phyloP scores from a whole-genome alignment of 2,888 invertebrate species.

The Agrochola litura region DNA sequence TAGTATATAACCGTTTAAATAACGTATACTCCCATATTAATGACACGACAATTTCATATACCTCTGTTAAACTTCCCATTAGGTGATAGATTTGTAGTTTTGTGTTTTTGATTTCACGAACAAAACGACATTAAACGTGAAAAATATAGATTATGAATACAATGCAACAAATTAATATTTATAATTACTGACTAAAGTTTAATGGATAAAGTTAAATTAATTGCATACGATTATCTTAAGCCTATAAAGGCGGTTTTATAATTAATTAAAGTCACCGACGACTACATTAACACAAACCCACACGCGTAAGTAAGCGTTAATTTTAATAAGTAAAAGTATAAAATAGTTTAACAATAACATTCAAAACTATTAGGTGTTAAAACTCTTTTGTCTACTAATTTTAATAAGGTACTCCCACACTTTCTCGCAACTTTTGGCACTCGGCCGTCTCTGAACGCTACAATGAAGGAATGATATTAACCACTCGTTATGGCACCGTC shows the following conservation, averaged over 20 bases:
- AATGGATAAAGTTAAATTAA: conserved; percentile 71
- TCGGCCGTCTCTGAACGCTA: conserved; percentile 79
- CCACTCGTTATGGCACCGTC: conserved; percentile 57
- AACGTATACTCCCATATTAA: conserved; percentile 45
- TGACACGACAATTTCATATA: conserved; percentile 54
- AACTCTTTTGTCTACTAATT: conserved; percentile 71
- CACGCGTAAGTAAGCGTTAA: conserved; percentile 84
- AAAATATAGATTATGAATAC: conserved; percentile 60
- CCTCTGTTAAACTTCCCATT: conserved; percentile 58
- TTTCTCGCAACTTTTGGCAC: conserved; percentile 66
- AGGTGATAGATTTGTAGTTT: conserved; percentile 59
- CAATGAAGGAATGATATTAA: conserved; percentile 69
- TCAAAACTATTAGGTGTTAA: conserved; percentile 72
- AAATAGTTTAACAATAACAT: conserved; percentile 71
- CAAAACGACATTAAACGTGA: conserved; percentile 54
- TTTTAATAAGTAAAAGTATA: conserved; percentile 72
- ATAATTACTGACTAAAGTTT: conserved; percentile 64
- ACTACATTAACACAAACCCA: conserved; percentile 90
- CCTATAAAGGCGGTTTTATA: conserved; percentile 60
- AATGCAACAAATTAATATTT: conserved; percentile 71
- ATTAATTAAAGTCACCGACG: conserved; percentile 69
- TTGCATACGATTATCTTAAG: conserved; percentile 70
- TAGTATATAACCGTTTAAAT: conserved; percentile 56
- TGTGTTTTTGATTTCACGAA: conserved; percentile 63
- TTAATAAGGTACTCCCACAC: conserved; percentile 67